A percentile compares a stretch with the other conserved stretches of the same genome.
These are phyloP conservation scores for Anorthoa munda DNA, from an alignment of 2,888 invertebrate species.

Conservation along the genomic window DNA sequence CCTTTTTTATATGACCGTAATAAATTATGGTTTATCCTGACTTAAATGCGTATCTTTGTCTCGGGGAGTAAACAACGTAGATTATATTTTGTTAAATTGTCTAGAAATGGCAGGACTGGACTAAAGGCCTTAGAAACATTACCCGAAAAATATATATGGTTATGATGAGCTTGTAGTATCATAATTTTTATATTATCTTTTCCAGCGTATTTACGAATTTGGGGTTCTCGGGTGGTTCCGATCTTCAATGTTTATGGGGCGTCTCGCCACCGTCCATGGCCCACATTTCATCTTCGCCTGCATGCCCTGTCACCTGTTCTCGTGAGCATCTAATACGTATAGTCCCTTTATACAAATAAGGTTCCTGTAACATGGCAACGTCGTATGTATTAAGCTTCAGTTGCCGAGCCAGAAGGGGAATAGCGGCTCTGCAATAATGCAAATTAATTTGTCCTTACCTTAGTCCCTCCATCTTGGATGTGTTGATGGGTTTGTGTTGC, in stretches of 20 bases:
- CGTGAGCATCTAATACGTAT: background rate
- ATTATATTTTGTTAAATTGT: constrained; percentile 63
- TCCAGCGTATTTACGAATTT: background rate
- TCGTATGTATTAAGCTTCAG: too few relatives aligned
- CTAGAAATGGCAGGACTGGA: constrained; percentile 53
- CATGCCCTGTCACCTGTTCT: background rate
- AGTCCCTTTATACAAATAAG: too few relatives aligned
- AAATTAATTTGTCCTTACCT: too few relatives aligned
- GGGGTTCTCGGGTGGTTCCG: background rate
- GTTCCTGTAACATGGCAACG: too few relatives aligned
- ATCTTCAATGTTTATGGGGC: background rate
- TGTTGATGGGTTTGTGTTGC: too few relatives aligned
- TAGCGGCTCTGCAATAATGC: too few relatives aligned
- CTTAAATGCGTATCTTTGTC: constrained; percentile 66
- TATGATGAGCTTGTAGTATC: constrained; percentile 16
- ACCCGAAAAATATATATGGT: constrained; percentile 12
- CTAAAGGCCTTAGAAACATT: constrained; percentile 36
- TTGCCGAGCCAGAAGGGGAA: too few relatives aligned
- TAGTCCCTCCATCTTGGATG: too few relatives aligned
- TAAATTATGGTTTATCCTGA: constrained; percentile 72
- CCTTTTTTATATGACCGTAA: constrained; percentile 71
- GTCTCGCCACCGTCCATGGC: background rate
- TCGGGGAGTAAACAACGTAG: constrained; percentile 60
- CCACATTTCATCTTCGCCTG: background rate
- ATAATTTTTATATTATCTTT: background rate